A percentile compares a stretch with the other conserved stretches of the same genome.
phyloP scores from a whole-genome alignment of 2,888 invertebrate genomes.

The Hemistola chrysoprasaria region DNA sequence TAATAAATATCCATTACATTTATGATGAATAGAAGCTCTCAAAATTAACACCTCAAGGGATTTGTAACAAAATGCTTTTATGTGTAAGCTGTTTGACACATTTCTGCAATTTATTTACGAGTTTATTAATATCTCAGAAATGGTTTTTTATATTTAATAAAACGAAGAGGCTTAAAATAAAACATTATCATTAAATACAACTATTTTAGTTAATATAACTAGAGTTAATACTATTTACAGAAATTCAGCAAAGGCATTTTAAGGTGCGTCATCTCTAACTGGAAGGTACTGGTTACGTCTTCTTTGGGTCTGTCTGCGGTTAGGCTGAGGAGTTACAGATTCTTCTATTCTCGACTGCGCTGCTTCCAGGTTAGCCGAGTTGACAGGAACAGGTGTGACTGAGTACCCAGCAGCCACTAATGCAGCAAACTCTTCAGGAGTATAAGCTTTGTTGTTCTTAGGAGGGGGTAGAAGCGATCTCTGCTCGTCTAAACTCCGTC shows the following conservation, averaged over 20 bases:
- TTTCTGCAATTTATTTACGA: no score
- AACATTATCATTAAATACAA: slow-evolving; percentile 44
- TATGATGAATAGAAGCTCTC: background rate
- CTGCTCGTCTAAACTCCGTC: slow-evolving; percentile 62
- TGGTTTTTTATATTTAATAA: no score
- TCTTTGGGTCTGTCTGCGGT: slow-evolving; percentile 45
- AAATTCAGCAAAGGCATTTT: slow-evolving; percentile 36
- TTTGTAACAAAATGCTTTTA: no score
- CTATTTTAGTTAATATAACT: slow-evolving; percentile 59
- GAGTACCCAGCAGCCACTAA: slow-evolving; percentile 75
- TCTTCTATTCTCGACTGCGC: slow-evolving; percentile 69
- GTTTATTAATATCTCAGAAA: no score
- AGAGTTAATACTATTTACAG: slow-evolving; percentile 61
- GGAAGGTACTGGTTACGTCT: slow-evolving; percentile 73
- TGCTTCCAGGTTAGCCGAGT: slow-evolving; percentile 48
- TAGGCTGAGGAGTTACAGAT: slow-evolving; percentile 41
- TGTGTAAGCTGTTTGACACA: no score
- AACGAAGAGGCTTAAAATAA: slow-evolving; percentile 19
- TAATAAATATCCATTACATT: slow-evolving; percentile 17
- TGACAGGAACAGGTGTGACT: slow-evolving; percentile 75
- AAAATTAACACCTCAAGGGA: background rate
- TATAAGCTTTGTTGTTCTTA: slow-evolving; percentile 75
- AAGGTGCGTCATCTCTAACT: slow-evolving; percentile 73
- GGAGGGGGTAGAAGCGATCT: slow-evolving; percentile 73
- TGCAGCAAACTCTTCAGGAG: slow-evolving; percentile 76